Conservation (phyloP, 2,113 vertebrate species). For the Oncorhynchus tshawytscha region DNA sequence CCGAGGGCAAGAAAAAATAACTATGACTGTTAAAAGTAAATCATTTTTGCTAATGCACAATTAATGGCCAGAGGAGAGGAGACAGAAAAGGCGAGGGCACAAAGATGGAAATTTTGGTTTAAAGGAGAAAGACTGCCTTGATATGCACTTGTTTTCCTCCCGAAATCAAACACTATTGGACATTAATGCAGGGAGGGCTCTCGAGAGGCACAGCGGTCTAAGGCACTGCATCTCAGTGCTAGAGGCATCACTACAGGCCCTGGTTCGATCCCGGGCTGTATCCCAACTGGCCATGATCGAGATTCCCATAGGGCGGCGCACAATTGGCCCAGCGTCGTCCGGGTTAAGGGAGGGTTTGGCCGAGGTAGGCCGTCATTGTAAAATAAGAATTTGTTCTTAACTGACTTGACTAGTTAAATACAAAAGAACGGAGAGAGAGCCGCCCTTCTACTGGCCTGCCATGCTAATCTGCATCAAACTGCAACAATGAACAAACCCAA, state of each 20-base stretch:
- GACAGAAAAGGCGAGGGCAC: slow-evolving; percentile 79
- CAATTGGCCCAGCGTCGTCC: too few species aligned
- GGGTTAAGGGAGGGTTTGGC: too few species aligned
- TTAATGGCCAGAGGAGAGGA: slow-evolving; percentile 91
- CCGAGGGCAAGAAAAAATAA: slow-evolving; percentile 99
- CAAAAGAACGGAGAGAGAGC: too few species aligned
- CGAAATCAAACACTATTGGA: slow-evolving; percentile 78
- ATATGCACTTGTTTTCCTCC: slow-evolving; percentile 76
- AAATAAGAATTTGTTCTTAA: slow-evolving; percentile 2
- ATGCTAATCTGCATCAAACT: slow-evolving; percentile 80
- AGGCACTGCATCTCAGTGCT: too few species aligned
- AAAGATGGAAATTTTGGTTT: slow-evolving; percentile 92
- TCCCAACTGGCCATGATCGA: too few species aligned
- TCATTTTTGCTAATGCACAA: slow-evolving; percentile 99
- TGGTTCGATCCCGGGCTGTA: too few species aligned
- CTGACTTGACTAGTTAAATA: slow-evolving; percentile 22
- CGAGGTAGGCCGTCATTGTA: too few species aligned
- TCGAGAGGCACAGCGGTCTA: too few species aligned
- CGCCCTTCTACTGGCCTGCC: slow-evolving; percentile 74
- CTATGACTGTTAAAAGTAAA: slow-evolving; percentile 99
- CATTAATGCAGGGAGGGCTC: slow-evolving; percentile 74
- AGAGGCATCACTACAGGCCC: too few species aligned
- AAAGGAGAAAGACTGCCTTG: slow-evolving; percentile 84
- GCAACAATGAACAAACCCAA: slow-evolving; percentile 83
- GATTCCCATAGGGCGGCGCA: too few species aligned